Evolutionary conservation across 1,140 invertebrate genomes (phyloP).

Genomic region (Drosophila burlai): DNA sequence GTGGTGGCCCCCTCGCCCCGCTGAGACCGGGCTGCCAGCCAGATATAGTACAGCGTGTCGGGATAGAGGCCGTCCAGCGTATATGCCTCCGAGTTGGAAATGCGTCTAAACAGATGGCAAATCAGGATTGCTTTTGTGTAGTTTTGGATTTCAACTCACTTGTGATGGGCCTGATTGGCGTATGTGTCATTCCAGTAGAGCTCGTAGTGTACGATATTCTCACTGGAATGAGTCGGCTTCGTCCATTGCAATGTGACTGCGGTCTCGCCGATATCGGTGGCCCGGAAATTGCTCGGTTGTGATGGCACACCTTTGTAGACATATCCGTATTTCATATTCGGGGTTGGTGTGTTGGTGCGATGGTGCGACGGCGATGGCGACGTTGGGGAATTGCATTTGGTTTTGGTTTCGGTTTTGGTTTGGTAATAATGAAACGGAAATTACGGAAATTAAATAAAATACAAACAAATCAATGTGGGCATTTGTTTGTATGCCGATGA

Average conservation of each 20-base stretch:
- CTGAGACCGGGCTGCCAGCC: conserved; percentile 96
- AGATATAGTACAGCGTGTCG: conserved; percentile 98
- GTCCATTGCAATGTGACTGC: conserved; percentile 95
- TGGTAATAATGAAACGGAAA: conserved; percentile 82
- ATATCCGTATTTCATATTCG: conserved; percentile 36
- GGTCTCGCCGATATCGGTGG: conserved; percentile 92
- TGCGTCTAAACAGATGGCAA: conserved; percentile 86
- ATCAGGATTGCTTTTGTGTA: conserved; percentile 11
- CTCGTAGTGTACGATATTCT: conserved; percentile 97
- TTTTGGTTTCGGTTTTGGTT: conserved; percentile 49
- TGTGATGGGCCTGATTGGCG: conserved; percentile 90
- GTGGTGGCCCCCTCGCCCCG: conserved; percentile 97
- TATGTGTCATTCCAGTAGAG: conserved; percentile 99
- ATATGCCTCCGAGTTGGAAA: conserved; percentile 93
- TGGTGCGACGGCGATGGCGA: conserved; percentile 7
- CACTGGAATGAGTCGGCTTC: conserved; percentile 94
- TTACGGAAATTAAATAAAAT: conserved; percentile 83
- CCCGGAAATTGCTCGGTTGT: conserved; percentile 95
- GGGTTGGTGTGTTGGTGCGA: conserved; percentile 9
- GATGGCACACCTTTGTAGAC: conserved; percentile 92
- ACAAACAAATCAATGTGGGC: conserved; percentile 80
- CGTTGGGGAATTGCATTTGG: conserved; percentile 58
- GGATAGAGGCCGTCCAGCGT: conserved; percentile 95
- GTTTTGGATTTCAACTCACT: conserved; percentile 86
- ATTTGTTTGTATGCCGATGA: conserved; percentile 73